Percentiles rank a stretch among this genome's conserved stretches.
Conservation (phyloP, 2,888 invertebrate genomes). For the Phaonia tiefii region DNA sequence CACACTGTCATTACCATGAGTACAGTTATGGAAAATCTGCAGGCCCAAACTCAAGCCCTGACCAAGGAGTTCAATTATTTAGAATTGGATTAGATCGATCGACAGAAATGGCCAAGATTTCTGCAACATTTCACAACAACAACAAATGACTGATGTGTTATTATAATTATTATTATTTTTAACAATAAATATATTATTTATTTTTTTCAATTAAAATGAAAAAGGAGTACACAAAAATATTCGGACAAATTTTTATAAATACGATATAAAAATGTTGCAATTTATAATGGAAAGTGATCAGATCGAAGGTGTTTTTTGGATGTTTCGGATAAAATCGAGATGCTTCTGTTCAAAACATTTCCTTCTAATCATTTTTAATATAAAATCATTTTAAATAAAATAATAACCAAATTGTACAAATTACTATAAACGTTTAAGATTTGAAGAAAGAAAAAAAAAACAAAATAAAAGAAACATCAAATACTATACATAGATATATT, state of each 20-base stretch:
- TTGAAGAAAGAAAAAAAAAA: slow-evolving; percentile 38
- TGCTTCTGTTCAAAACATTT: slow-evolving; percentile 55
- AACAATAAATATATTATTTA: slow-evolving; percentile 27
- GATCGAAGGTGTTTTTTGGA: no score
- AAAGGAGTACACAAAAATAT: slow-evolving; percentile 46
- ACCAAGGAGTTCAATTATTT: slow-evolving; percentile 73
- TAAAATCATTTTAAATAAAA: slow-evolving; percentile 57
- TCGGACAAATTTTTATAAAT: slow-evolving; percentile 17
- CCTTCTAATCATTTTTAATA: slow-evolving; percentile 55
- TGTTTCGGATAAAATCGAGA: no score
- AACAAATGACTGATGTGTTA: slow-evolving; percentile 33
- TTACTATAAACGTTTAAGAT: slow-evolving; percentile 39
- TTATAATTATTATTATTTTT: neutral
- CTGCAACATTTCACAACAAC: slow-evolving; percentile 44
- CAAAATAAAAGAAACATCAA: no score
- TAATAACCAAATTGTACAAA: slow-evolving; percentile 63
- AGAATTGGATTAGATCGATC: slow-evolving; percentile 70
- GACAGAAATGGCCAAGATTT: no score
- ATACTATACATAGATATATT: no score
- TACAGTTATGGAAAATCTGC: slow-evolving; percentile 68
- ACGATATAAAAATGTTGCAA: neutral
- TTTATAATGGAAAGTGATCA: no score
- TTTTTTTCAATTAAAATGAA: slow-evolving; percentile 55
- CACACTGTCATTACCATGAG: slow-evolving; percentile 66
- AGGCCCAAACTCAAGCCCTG: slow-evolving; percentile 66